These are phyloP conservation scores for Chunga burmeisteri DNA, from an alignment of 2,113 vertebrate genomes.

Conservation along the genomic window DNA sequence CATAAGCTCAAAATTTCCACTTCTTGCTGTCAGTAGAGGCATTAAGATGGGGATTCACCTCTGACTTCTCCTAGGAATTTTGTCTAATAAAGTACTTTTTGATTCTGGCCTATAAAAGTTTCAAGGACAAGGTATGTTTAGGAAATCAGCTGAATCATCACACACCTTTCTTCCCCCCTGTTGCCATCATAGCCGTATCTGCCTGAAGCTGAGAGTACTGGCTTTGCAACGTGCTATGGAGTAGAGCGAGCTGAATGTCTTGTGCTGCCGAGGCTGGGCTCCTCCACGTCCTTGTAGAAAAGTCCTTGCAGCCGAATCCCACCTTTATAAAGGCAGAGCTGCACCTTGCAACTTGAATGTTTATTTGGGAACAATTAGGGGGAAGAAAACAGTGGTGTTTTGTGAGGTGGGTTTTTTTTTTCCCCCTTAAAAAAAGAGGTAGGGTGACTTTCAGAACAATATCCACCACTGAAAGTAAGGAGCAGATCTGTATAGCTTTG, in stretches of 20 bases:
- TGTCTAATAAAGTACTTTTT: not conserved
- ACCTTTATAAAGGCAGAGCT: not conserved
- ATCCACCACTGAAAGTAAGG: not conserved
- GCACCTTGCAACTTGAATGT: not conserved
- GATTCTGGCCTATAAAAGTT: not conserved
- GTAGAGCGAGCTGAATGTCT: not conserved
- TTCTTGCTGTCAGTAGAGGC: not conserved
- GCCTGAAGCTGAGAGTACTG: not conserved
- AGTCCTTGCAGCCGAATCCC: not conserved
- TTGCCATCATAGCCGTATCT: not conserved
- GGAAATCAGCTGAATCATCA: not conserved
- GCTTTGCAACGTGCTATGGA: not conserved
- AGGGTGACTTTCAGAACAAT: not conserved
- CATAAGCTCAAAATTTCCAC: not conserved
- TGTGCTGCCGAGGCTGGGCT: not conserved
- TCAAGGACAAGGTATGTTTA: not conserved
- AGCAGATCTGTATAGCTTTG: not conserved
- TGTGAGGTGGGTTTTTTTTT: accelerated
- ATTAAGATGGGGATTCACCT: not conserved
- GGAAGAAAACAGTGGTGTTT: not conserved
- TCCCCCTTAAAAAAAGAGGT: not conserved
- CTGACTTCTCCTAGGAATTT: not conserved
- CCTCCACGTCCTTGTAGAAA: not conserved
- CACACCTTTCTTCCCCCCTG: not conserved
- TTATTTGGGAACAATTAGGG: not conserved